Base-by-base conservation (phyloP, 2,797 vertebrate species). In the Dendrocincla tyrannina region DNA sequence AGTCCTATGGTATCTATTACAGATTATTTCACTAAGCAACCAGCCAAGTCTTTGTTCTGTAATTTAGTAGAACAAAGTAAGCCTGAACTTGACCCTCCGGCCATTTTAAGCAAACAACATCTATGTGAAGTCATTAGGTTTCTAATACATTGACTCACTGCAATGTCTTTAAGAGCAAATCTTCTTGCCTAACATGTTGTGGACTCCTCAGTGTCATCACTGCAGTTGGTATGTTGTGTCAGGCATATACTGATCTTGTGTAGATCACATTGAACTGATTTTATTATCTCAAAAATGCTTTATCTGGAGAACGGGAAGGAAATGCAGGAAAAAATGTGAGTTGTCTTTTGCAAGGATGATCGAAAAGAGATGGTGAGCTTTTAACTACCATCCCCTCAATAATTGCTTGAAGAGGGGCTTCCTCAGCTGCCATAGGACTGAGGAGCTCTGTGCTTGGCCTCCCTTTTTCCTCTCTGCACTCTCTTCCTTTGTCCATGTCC, bases 21-120 rank as follows among this genome's bases (percentile, higher is more conserved):
- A 47, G 50, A 81, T 88, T 95, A 77, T 95, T 95, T 93, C 91
- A 76, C 77, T 82, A 37, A 94, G 77, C 62, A 91, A 66, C 70
- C 62, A 76, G 89, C 86, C 86, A 87, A 72, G 91, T 86, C 69
- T 92, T 92, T 92, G 86, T 90, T 92, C 62, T 78, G 74, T 73
- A 72, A 84, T 81, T 93, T 85, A 79, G 73, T 44, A 91, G 89
- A 91, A 95, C 70, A 85, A 89, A 95, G 42, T 58, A 76, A 84
- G 80, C 47, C 84, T 66, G 77, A 82, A 76, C 66, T 90, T 95
- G 81, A 52, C 63, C 77, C 70, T 66, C 62, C 32, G 82, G 84
- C 77, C 89, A 79, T 94, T 94, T 87, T 75, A 88, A 69, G 70
- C 63, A 85, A 87, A 78, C 56, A 81, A 60, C 67, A 94, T 73